A percentile compares a stretch with the other conserved stretches of the same genome.
Conservation (phyloP, 2,113 vertebrate species). For the Empidonax alnorum region DNA sequence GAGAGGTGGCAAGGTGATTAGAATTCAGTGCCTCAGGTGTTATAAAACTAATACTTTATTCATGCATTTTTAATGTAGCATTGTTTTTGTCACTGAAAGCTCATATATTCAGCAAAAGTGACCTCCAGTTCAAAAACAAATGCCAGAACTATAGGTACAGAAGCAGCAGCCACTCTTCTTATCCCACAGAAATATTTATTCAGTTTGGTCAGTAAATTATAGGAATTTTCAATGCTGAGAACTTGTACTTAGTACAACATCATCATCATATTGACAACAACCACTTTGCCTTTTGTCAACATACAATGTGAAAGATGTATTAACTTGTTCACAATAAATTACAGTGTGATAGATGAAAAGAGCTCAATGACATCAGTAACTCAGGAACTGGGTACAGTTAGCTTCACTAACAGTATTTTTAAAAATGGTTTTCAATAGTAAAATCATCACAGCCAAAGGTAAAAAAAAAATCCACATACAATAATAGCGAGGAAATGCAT, state of each 20-base stretch:
- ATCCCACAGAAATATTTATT: conserved; percentile 72
- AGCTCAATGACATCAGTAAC: conserved; percentile 19
- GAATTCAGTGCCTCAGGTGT: not conserved
- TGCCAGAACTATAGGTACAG: not conserved
- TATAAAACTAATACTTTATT: not conserved
- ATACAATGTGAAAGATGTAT: conserved; percentile 53
- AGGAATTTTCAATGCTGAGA: conserved; percentile 14
- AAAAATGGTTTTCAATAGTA: conserved; percentile 35
- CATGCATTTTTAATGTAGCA: not conserved
- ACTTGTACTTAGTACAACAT: conserved; percentile 60
- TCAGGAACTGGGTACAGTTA: conserved; percentile 49
- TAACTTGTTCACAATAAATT: conserved; percentile 70
- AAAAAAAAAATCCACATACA: not conserved
- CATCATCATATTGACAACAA: conserved; percentile 40
- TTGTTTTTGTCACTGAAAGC: not conserved
- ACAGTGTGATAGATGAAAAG: conserved; percentile 2
- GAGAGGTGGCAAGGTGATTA: not conserved
- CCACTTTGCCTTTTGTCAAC: conserved; percentile 63
- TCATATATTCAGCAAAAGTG: not conserved
- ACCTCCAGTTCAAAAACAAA: not conserved
- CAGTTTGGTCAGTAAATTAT: conserved; percentile 62
- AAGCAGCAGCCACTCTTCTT: not conserved
- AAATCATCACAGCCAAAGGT: conserved; percentile 52
- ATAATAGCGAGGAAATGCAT: conserved; percentile 22
- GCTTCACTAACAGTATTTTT: conserved; percentile 44